These are phyloP conservation scores for Drosophila greeni DNA, from an alignment of 2,888 invertebrate species.

Conservation along the genomic window DNA sequence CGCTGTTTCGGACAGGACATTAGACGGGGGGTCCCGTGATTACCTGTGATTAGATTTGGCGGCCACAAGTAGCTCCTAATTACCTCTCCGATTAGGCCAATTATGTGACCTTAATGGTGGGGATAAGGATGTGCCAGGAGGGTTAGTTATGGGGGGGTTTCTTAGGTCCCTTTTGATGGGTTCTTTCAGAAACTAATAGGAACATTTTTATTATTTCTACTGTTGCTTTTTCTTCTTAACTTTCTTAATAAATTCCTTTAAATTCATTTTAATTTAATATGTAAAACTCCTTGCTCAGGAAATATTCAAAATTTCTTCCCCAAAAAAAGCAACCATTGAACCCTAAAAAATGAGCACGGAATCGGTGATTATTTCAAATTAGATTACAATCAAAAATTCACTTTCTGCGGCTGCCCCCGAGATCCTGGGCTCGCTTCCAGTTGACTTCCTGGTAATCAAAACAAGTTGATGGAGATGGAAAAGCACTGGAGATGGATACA, in stretches of 20 bases:
- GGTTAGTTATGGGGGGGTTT: neutral
- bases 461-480: conserved; percentile 26
- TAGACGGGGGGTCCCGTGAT: conserved; percentile 9
- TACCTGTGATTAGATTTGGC: conserved; percentile 21
- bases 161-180: neutral
- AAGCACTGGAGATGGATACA: conserved; percentile 19
- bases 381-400: conserved; percentile 15
- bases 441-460: conserved; percentile 25
- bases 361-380: conserved; percentile 6
- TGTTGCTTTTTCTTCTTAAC: neutral
- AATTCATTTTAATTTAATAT: neutral
- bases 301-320: neutral
- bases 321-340: neutral
- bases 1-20: conserved; percentile 1
- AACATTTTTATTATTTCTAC: too few relatives aligned
- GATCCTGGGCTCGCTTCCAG: neutral
- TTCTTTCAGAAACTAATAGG: too few relatives aligned
- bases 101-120: conserved; percentile 8
- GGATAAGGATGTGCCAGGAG: conserved; percentile 5
- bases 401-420: conserved; percentile 11
- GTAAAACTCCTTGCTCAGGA: neutral
- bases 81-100: conserved; percentile 13
- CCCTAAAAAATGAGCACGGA: neutral
- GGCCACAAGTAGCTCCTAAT: conserved; percentile 15
- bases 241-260: neutral